Percentiles rank a stretch among this genome's conserved stretches.
phyloP scores from a whole-genome alignment of 1,140 invertebrate species.

The Zaprionus taronus region DNA sequence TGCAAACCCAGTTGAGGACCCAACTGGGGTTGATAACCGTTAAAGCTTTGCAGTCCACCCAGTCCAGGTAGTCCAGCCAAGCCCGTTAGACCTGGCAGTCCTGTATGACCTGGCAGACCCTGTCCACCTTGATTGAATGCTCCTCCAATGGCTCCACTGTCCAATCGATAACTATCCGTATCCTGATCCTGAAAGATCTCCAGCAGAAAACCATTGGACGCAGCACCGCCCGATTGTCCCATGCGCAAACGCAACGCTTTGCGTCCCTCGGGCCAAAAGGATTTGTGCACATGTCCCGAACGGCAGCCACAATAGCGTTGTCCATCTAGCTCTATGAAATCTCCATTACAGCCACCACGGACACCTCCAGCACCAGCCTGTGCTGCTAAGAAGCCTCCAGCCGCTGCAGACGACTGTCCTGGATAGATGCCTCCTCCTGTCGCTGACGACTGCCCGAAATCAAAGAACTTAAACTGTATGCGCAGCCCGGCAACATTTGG shows the following conservation, averaged over 20 bases:
- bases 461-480: conserved; percentile 86
- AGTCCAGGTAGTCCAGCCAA: conserved; percentile 1
- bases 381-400: neutral
- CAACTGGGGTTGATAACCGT: conserved; percentile 22
- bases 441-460: conserved; percentile 80
- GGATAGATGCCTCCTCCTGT: conserved; percentile 24
- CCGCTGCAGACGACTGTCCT: conserved; percentile 13
- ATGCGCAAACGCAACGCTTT: conserved; percentile 83
- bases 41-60: neutral
- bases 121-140: conserved; percentile 9
- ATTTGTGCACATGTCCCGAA: conserved; percentile 84
- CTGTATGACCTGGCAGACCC: conserved; percentile 26
- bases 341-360: conserved; percentile 83
- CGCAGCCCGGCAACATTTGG: conserved; percentile 85
- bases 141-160: conserved; percentile 10
- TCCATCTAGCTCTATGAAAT: conserved; percentile 86
- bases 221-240: conserved; percentile 52
- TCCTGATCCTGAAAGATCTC: conserved; percentile 86
- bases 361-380: neutral
- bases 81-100: neutral
- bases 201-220: conserved; percentile 85
- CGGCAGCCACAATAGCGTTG: conserved; percentile 86
- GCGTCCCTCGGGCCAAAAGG: conserved; percentile 65
- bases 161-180: conserved; percentile 61
- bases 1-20: conserved; percentile 22